These are phyloP conservation scores for Apis mellifera DNA, from an alignment of 1,140 invertebrate species.

Conservation along the genomic window DNA sequence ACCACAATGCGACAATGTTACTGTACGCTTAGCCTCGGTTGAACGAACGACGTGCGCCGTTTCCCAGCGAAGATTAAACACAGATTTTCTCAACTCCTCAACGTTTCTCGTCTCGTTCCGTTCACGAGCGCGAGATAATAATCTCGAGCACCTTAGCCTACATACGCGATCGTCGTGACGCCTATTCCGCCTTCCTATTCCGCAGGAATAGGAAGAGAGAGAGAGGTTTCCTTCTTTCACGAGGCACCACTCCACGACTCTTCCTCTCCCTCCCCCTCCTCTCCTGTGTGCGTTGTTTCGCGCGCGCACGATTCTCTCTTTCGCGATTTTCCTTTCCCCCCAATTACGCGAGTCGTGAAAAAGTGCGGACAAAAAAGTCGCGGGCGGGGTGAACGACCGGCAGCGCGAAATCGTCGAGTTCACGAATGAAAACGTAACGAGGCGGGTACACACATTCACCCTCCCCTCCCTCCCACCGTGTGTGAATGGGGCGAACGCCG, in stretches of 20 bases:
- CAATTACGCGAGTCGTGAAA: constrained; percentile 33
- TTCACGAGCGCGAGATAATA: background rate
- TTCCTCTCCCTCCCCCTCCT: background rate
- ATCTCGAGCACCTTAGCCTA: background rate
- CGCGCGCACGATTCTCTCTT: background rate
- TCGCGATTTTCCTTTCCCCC: constrained; percentile 22
- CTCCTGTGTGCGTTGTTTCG: background rate
- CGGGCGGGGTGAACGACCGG: constrained; percentile 41
- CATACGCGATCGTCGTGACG: background rate
- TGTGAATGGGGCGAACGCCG: background rate
- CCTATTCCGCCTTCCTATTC: no score
- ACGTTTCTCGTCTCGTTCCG: no score
- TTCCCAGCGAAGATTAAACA: no score
- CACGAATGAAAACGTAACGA: constrained; percentile 43
- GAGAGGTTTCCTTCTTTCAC: no score
- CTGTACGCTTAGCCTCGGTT: no score
- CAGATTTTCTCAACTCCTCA: background rate
- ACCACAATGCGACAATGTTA: no score
- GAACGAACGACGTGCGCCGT: no score
- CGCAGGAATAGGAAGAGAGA: background rate
- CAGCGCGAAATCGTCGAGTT: constrained; percentile 11
- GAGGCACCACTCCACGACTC: background rate
- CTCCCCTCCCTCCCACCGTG: background rate
- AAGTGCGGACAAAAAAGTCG: constrained; percentile 2
- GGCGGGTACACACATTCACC: background rate